phyloP scores from a whole-genome alignment of 2,888 invertebrate genomes.

The Orthonychiurus folsomi region DNA sequence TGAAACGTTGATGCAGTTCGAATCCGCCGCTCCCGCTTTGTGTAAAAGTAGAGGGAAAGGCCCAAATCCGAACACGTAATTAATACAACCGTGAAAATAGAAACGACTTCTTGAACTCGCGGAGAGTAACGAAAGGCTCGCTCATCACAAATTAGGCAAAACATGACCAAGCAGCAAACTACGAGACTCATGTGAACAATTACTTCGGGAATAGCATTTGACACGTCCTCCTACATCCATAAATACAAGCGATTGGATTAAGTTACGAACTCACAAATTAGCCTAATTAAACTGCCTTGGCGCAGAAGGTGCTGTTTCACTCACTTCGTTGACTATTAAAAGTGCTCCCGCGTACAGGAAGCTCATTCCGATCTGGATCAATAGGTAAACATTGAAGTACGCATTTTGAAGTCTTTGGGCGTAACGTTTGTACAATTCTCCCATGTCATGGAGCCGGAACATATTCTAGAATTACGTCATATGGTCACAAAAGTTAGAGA shows the following conservation, averaged over 20 bases:
- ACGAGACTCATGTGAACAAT: conserved; percentile 46
- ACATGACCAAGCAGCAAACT: conserved; percentile 46
- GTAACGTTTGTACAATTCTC: conserved; percentile 64
- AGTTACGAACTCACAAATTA: neutral
- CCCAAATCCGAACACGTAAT: conserved; percentile 35
- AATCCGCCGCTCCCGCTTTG: conserved; percentile 16
- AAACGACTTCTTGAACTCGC: conserved; percentile 46
- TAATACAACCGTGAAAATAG: conserved; percentile 41
- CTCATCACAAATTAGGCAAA: conserved; percentile 48
- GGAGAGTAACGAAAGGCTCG: conserved; percentile 44
- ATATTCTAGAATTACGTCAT: conserved; percentile 70
- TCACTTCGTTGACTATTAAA: conserved; percentile 19
- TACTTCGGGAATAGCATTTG: conserved; percentile 47
- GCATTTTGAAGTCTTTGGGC: conserved; percentile 68
- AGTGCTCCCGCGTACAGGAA: conserved; percentile 49
- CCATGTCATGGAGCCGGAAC: conserved; percentile 64
- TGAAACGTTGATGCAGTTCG: conserved; percentile 41
- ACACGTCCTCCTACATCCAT: conserved; percentile 41
- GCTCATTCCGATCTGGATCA: conserved; percentile 59
- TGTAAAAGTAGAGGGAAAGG: conserved; percentile 32
- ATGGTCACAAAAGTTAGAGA: too few species aligned
- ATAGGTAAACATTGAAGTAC: conserved; percentile 64
- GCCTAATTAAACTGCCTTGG: conserved; percentile 1
- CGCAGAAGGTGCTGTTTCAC: neutral
- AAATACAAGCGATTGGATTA: conserved; percentile 21